Evolutionary conservation across 2,888 invertebrate species (phyloP).

Genomic region (Aethes cnicana): DNA sequence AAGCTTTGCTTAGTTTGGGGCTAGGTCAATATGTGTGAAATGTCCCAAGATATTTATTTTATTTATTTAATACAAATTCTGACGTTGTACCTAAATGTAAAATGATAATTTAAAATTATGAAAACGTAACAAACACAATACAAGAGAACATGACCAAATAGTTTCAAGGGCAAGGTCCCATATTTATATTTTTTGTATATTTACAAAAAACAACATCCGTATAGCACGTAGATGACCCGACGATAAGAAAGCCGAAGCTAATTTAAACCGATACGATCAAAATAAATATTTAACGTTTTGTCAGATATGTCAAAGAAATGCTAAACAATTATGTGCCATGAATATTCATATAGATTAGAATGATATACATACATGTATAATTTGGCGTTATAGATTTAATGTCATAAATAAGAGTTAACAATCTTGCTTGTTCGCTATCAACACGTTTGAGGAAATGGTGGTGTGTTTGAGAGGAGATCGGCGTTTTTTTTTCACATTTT

Average conservation of each 20-base stretch:
- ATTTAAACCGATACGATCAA: slow-evolving; percentile 24
- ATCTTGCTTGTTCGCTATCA: slow-evolving; percentile 35
- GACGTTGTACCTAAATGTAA: no score
- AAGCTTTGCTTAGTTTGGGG: no score
- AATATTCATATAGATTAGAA: slow-evolving; percentile 47
- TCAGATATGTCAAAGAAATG: slow-evolving; percentile 26
- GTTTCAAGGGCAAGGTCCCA: neutral
- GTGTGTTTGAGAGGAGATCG: slow-evolving; percentile 26
- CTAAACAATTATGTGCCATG: slow-evolving; percentile 41
- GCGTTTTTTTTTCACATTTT: slow-evolving; percentile 20
- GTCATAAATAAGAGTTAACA: slow-evolving; percentile 41
- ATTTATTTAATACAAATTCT: no score
- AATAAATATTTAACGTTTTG: slow-evolving; percentile 29
- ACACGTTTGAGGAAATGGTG: slow-evolving; percentile 23
- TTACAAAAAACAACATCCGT: neutral
- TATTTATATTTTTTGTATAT: slow-evolving; percentile 1
- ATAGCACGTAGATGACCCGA: slow-evolving; percentile 5
- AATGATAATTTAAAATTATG: no score
- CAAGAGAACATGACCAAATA: no score
- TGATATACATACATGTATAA: slow-evolving; percentile 39
- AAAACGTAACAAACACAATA: no score
- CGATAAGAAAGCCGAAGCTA: slow-evolving; percentile 3
- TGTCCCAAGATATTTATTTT: no score
- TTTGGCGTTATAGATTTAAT: slow-evolving; percentile 30
- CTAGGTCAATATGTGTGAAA: no score